Percentiles rank a stretch among this genome's conserved stretches.
Evolutionary conservation across 2,797 vertebrate genomes (phyloP).

Genomic region (Kryptolebias ocellatus): DNA sequence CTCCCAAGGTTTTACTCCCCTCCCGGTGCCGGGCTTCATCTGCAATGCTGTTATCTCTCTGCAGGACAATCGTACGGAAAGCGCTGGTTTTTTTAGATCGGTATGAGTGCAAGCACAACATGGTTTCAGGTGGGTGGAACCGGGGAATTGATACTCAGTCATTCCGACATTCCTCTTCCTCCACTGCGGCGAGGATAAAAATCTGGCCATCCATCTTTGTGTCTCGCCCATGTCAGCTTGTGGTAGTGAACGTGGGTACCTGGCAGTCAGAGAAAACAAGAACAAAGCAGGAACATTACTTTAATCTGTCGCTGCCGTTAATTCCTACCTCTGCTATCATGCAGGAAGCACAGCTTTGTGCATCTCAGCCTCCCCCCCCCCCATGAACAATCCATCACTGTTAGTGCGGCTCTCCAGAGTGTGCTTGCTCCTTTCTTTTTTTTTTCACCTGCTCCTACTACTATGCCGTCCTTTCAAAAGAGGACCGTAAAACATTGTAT

Average conservation of each 20-base stretch:
- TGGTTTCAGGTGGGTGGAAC: slow-evolving; percentile 74
- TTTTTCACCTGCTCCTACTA: slow-evolving; percentile 39
- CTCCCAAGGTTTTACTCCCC: slow-evolving; percentile 12
- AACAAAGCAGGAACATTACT: slow-evolving; percentile 77
- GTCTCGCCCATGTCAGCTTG: slow-evolving; percentile 64
- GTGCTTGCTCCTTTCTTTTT: slow-evolving; percentile 43
- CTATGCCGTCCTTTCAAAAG: slow-evolving; percentile 54
- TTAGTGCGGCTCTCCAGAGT: slow-evolving; percentile 68
- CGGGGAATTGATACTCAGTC: slow-evolving; percentile 79
- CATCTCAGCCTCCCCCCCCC: slow-evolving; percentile 59
- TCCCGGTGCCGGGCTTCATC: slow-evolving; percentile 52
- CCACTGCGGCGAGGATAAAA: slow-evolving; percentile 71
- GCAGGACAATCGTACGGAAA: slow-evolving; percentile 55
- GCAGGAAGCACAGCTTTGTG: slow-evolving; percentile 68
- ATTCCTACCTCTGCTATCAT: slow-evolving; percentile 67
- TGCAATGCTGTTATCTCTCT: slow-evolving; percentile 66
- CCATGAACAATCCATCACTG: slow-evolving; percentile 79
- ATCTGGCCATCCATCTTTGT: slow-evolving; percentile 78
- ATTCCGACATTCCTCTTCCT: slow-evolving; percentile 75
- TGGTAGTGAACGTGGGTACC: slow-evolving; percentile 63
- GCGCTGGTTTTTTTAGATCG: slow-evolving; percentile 53
- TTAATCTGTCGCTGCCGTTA: slow-evolving; percentile 72
- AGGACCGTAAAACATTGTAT: slow-evolving; percentile 43
- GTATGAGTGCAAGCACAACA: slow-evolving; percentile 36
- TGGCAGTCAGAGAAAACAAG: slow-evolving; percentile 68